Evolutionary conservation across 1,140 invertebrate species (phyloP).

Genomic region (Temnothorax longispinosus): DNA sequence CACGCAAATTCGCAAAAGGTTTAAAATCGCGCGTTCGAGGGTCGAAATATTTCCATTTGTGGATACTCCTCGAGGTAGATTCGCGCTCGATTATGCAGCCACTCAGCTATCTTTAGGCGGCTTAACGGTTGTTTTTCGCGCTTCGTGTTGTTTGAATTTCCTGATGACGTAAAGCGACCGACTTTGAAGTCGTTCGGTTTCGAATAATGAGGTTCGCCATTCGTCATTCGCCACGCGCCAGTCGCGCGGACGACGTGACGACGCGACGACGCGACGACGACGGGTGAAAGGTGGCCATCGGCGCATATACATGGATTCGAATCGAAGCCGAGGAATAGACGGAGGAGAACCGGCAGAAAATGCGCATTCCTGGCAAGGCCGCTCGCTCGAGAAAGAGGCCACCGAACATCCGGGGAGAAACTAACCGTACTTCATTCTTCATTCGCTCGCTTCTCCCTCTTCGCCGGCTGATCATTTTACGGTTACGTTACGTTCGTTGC

Average conservation of each 20-base stretch:
- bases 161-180: conserved; percentile 4
- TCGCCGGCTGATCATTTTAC: conserved; percentile 56
- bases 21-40: neutral
- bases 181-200: neutral
- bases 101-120: neutral
- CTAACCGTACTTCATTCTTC: conserved; percentile 82
- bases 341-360: conserved; percentile 79
- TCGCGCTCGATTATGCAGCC: neutral
- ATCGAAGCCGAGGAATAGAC: conserved; percentile 72
- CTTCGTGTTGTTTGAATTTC: neutral
- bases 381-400: conserved; percentile 82
- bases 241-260: conserved; percentile 19
- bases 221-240: neutral
- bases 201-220: conserved; percentile 20
- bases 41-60: neutral
- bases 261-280: neutral
- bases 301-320: conserved; percentile 64
- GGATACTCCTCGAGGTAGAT: neutral
- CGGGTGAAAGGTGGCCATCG: conserved; percentile 67
- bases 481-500: conserved; percentile 41
- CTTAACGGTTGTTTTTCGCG: neutral
- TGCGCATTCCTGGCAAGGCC: conserved; percentile 84
- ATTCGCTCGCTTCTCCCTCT: conserved; percentile 58
- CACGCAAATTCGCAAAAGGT: neutral
- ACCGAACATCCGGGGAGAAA: conserved; percentile 84